Conservation (phyloP, 1,140 invertebrate genomes). For the Tetramorium simillimum region DNA sequence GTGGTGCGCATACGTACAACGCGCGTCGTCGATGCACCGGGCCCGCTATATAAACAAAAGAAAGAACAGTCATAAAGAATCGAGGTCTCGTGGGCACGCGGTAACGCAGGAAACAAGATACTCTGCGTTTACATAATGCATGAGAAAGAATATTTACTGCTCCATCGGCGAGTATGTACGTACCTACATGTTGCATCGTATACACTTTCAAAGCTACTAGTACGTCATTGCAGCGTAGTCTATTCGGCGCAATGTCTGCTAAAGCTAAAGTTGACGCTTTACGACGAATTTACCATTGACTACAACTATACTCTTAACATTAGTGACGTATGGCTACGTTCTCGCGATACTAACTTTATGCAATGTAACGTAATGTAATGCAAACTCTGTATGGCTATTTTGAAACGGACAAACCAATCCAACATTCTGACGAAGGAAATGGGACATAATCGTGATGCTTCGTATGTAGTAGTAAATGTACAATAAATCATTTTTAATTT, state of each 20-base stretch:
- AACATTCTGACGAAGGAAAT: neutral
- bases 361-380: constrained; percentile 4
- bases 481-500: neutral
- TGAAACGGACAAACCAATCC: constrained; percentile 17
- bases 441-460: neutral
- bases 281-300: constrained; percentile 1
- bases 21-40: constrained; percentile 4
- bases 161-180: constrained; percentile 39
- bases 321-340: neutral
- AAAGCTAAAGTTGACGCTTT: constrained; percentile 40
- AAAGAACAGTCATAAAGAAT: constrained; percentile 79
- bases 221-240: constrained; percentile 77
- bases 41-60: constrained; percentile 77
- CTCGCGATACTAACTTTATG: neutral
- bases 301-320: constrained; percentile 8
- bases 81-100: constrained; percentile 54
- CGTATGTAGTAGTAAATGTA: neutral
- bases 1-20: constrained; percentile 65
- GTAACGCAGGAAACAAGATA: constrained; percentile 77
- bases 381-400: constrained; percentile 2
- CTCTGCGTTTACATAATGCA: constrained; percentile 79
- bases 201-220: constrained; percentile 55
- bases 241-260: constrained; percentile 31
- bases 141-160: constrained; percentile 69
- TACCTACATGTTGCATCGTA: constrained; percentile 53